phyloP scores from a whole-genome alignment of 2,113 vertebrate species.

The Bubalus kerabau region DNA sequence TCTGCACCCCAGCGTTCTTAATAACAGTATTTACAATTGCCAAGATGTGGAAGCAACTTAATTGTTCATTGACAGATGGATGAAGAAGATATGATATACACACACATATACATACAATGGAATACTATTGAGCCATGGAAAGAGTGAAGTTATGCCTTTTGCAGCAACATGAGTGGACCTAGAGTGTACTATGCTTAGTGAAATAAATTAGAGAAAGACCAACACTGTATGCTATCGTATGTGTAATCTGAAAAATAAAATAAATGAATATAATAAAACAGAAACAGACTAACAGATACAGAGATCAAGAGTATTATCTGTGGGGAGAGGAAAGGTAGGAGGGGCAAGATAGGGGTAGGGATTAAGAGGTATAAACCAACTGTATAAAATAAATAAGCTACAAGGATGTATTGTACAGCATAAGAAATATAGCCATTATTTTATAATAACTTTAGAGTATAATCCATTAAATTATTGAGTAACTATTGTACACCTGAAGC shows the following conservation, averaged over 20 bases:
- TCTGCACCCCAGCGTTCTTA: background rate
- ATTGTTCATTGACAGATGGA: background rate
- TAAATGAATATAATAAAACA: background rate
- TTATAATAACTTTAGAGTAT: background rate
- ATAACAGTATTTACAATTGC: background rate
- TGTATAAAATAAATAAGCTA: background rate
- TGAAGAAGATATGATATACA: background rate
- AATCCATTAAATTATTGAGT: background rate
- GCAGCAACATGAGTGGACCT: background rate
- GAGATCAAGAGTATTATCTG: background rate
- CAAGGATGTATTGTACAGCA: background rate
- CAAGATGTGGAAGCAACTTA: background rate
- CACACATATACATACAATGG: background rate
- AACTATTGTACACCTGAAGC: background rate
- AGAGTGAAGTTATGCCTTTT: background rate
- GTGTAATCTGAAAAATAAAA: background rate
- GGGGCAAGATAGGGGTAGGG: background rate
- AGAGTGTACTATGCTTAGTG: background rate
- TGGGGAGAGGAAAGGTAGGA: background rate
- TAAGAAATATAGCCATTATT: background rate
- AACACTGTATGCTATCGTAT: too few relatives aligned
- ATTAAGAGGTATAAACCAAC: background rate
- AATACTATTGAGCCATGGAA: background rate
- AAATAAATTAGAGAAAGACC: background rate
- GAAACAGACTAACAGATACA: background rate